Evolutionary conservation across 2,888 invertebrate genomes (phyloP).

Genomic region (Hermaeophaga mercurialis): DNA sequence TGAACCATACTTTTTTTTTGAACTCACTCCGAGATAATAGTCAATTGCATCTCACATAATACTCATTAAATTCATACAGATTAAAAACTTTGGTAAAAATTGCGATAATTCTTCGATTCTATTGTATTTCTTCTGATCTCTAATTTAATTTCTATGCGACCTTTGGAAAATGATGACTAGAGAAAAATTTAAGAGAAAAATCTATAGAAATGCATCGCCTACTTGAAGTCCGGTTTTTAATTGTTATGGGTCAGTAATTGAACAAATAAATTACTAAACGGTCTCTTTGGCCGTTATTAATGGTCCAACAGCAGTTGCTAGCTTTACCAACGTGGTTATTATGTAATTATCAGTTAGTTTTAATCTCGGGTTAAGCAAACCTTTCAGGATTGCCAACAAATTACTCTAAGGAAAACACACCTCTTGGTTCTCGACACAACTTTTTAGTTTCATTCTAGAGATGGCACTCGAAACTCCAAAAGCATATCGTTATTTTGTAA

Average conservation of each 20-base stretch:
- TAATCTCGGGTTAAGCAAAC: conserved; percentile 62
- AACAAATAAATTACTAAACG: conserved; percentile 61
- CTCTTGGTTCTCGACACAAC: conserved; percentile 32
- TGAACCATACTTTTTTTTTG: no score
- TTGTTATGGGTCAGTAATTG: conserved; percentile 60
- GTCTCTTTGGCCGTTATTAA: conserved; percentile 57
- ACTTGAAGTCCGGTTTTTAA: conserved; percentile 50
- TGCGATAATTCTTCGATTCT: no score
- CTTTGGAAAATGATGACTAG: no score
- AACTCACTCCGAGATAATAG: no score
- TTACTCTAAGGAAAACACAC: conserved; percentile 50
- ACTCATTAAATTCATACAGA: no score
- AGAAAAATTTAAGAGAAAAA: conserved; percentile 11
- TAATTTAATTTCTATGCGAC: no score
- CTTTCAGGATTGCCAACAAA: conserved; percentile 60
- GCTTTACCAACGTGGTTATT: conserved; percentile 58
- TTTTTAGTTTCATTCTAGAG: background rate
- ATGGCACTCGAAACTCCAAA: no score
- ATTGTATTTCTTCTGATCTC: no score
- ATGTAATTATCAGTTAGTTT: conserved; percentile 62
- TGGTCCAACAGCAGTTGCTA: conserved; percentile 58
- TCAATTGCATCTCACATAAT: no score
- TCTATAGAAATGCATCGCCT: conserved; percentile 41
- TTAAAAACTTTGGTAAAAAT: no score
- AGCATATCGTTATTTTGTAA: no score